These are phyloP conservation scores for Ips nitidus DNA, from an alignment of 1,140 invertebrate species.

Conservation along the genomic window DNA sequence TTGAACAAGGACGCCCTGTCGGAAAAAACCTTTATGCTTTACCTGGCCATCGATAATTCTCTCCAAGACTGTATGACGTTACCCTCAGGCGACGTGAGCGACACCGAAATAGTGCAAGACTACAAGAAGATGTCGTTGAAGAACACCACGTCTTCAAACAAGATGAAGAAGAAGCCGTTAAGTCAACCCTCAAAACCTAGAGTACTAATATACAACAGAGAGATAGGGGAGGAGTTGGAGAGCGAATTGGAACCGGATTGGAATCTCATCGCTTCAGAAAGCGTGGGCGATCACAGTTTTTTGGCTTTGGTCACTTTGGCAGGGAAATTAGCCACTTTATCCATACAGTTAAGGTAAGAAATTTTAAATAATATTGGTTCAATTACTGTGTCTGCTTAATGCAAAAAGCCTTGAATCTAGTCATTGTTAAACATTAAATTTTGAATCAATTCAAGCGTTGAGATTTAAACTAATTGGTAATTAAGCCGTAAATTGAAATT, in stretches of 20 bases:
- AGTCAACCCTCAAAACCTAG: conserved; percentile 64
- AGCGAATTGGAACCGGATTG: conserved; percentile 65
- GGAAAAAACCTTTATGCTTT: conserved; percentile 74
- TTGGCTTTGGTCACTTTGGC: conserved; percentile 68
- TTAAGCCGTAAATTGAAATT: too few relatives aligned
- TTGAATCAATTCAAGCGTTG: too few relatives aligned
- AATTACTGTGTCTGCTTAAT: background rate
- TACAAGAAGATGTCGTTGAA: conserved; percentile 73
- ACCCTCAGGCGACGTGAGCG: conserved; percentile 62
- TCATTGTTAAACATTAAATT: too few relatives aligned
- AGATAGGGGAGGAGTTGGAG: conserved; percentile 60
- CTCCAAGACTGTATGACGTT: conserved; percentile 79
- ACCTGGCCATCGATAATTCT: conserved; percentile 71
- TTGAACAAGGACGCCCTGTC: conserved; percentile 56
- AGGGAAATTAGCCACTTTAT: conserved; percentile 64
- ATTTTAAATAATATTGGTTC: background rate
- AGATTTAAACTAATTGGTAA: too few relatives aligned
- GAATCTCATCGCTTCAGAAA: conserved; percentile 64
- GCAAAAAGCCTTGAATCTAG: background rate
- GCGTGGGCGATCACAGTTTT: conserved; percentile 65
- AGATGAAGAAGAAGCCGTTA: conserved; percentile 54
- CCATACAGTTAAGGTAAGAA: conserved; percentile 59
- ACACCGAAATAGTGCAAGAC: conserved; percentile 78
- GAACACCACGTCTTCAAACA: conserved; percentile 44
- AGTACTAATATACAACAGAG: conserved; percentile 61